Conservation (phyloP, 1,140 invertebrate species). For the Caenorhabditis brenneri region DNA sequence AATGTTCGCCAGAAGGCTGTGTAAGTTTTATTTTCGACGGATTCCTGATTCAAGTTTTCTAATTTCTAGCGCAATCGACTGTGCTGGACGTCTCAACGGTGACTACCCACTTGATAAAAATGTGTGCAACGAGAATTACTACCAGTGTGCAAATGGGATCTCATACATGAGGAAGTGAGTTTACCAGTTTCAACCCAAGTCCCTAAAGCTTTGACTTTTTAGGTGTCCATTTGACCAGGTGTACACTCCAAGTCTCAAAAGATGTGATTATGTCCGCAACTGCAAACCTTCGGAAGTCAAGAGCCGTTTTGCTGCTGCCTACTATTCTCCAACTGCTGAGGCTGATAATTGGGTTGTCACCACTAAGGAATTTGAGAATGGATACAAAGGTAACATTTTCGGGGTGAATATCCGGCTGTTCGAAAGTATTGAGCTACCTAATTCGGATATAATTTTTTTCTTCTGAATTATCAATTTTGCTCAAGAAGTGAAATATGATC, state of each 20-base stretch:
- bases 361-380: conserved; percentile 22
- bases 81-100: neutral
- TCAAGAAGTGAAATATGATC: too few relatives aligned
- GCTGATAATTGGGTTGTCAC: neutral
- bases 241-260: neutral
- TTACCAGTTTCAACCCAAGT: neutral
- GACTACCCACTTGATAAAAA: neutral
- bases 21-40: neutral
- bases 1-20: conserved; percentile 5
- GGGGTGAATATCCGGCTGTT: too few relatives aligned
- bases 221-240: conserved; percentile 4
- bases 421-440: too few relatives aligned
- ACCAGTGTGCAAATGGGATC: neutral
- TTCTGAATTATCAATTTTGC: neutral
- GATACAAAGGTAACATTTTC: neutral
- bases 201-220: neutral
- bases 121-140: neutral
- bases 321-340: neutral
- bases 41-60: neutral
- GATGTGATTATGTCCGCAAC: neutral
- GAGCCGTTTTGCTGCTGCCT: neutral
- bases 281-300: neutral
- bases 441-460: too few relatives aligned
- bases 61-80: neutral
- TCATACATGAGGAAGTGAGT: neutral